These are phyloP conservation scores for Epizoanthus rinbou DNA, from an alignment of 92 coral and sea anemone genomes.

Conservation along the genomic window DNA sequence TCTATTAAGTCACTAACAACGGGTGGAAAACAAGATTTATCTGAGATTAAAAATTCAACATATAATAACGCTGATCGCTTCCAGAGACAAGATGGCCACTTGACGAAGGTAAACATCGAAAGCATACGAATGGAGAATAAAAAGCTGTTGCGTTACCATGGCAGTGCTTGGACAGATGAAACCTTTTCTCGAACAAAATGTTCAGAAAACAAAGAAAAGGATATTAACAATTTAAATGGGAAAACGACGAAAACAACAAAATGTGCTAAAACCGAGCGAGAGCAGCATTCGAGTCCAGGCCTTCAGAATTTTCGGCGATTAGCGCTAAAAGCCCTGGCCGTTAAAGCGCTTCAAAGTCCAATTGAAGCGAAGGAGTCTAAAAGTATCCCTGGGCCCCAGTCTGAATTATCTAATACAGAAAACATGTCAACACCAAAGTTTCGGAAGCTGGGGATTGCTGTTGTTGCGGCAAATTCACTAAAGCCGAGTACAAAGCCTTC, in stretches of 20 bases:
- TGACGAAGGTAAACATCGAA: neutral
- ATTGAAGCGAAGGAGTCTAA: neutral
- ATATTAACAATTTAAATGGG: neutral
- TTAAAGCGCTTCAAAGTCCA: neutral
- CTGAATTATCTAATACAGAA: neutral
- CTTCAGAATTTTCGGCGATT: neutral
- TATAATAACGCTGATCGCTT: neutral
- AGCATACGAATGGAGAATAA: neutral
- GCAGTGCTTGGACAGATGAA: conserved; percentile 7
- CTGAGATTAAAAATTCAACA: neutral
- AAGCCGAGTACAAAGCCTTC: neutral
- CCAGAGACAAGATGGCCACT: neutral
- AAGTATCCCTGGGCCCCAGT: neutral
- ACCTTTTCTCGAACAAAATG: neutral
- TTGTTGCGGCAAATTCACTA: neutral
- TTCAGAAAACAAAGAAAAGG: neutral
- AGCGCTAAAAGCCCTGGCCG: neutral
- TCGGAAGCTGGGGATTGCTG: conserved; percentile 24
- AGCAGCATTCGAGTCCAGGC: neutral
- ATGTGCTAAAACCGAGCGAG: neutral
- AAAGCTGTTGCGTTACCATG: conserved; percentile 13
- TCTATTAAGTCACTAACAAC: neutral
- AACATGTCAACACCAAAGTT: neutral
- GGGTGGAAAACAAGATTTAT: neutral
- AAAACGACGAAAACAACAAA: neutral